Percentiles rank a stretch among this genome's conserved stretches.
Evolutionary conservation across 2,888 invertebrate species (phyloP).

Genomic region (Romanomermis culicivorax): DNA sequence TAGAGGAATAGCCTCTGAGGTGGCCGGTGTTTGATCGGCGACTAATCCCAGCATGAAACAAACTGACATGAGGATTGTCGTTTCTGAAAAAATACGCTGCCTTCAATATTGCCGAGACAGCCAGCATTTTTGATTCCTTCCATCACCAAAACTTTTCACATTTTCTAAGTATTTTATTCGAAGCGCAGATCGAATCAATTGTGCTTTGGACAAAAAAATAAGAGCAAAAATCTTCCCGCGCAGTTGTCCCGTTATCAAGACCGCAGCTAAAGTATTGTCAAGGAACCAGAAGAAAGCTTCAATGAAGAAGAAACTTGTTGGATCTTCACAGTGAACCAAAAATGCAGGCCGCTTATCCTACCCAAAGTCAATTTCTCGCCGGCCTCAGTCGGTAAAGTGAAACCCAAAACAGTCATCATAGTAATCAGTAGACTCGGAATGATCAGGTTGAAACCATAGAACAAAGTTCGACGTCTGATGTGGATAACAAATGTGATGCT

Average conservation of each 20-base stretch:
- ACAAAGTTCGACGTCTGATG: slow-evolving; percentile 82
- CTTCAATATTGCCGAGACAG: background rate
- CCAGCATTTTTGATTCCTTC: background rate
- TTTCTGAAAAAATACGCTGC: slow-evolving; percentile 17
- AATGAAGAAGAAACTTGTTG: too few relatives aligned
- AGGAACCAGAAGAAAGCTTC: too few relatives aligned
- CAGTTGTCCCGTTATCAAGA: too few relatives aligned
- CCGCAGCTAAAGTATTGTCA: too few relatives aligned
- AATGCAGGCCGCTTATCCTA: too few relatives aligned
- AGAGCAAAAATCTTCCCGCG: too few relatives aligned
- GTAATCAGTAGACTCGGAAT: slow-evolving; percentile 97
- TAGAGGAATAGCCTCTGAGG: slow-evolving; percentile 94
- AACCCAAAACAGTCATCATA: slow-evolving; percentile 90
- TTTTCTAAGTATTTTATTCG: background rate
- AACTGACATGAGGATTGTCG: slow-evolving; percentile 50
- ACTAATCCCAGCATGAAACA: slow-evolving; percentile 95
- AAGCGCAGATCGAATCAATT: too few relatives aligned
- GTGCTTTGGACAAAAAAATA: too few relatives aligned
- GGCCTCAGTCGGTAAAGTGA: slow-evolving; percentile 93
- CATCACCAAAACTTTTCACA: background rate
- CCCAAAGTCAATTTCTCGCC: slow-evolving; percentile 95
- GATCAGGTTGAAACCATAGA: slow-evolving; percentile 98
- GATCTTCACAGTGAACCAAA: too few relatives aligned
- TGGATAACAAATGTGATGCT: slow-evolving; percentile 91
- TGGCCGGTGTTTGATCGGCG: slow-evolving; percentile 91